A percentile compares a stretch with the other conserved stretches of the same genome.
phyloP scores from a whole-genome alignment of 2,113 vertebrate species.

The Gila orcuttii region DNA sequence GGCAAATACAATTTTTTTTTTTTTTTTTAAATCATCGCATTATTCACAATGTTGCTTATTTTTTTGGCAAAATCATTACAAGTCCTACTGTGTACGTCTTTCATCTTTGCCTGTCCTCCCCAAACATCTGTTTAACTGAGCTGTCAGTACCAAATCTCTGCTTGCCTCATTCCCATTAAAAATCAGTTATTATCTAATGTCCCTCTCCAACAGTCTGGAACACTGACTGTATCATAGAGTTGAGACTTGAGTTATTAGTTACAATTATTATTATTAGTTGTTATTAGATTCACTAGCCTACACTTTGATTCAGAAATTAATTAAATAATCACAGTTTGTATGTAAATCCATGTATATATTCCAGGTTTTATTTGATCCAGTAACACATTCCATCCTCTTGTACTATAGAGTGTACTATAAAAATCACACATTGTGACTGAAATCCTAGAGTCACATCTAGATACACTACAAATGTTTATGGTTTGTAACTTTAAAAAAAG shows the following conservation, averaged over 20 bases:
- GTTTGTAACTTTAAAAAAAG: background rate
- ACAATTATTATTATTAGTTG: background rate
- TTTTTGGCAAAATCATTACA: background rate
- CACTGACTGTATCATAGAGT: background rate
- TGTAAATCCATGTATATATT: background rate
- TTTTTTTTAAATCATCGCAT: background rate
- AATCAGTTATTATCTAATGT: background rate
- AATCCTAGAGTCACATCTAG: background rate
- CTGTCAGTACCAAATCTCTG: background rate
- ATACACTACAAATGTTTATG: background rate
- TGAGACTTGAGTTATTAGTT: background rate
- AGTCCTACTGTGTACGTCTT: background rate
- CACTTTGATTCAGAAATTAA: background rate
- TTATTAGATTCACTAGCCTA: background rate
- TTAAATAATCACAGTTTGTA: background rate
- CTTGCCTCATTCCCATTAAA: background rate
- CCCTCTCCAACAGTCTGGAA: background rate
- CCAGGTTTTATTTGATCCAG: background rate
- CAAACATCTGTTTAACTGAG: background rate
- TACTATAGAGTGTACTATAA: no score
- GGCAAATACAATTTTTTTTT: no score
- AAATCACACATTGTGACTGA: background rate
- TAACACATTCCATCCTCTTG: background rate
- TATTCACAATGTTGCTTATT: background rate
- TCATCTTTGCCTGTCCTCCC: background rate